These are phyloP conservation scores for Melanophora roralis DNA, from an alignment of 2,888 invertebrate genomes.

Conservation along the genomic window DNA sequence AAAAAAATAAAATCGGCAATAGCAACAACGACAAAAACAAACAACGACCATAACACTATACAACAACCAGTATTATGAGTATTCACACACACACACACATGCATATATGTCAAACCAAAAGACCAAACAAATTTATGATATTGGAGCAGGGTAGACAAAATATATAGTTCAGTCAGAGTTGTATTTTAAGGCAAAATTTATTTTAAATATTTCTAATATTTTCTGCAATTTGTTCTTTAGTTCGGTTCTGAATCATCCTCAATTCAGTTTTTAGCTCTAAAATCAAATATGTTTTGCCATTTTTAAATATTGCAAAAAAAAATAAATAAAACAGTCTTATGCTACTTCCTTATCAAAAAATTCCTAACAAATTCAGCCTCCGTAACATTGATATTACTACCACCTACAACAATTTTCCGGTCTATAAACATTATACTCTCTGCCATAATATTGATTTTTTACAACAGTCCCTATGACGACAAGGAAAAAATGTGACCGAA, in stretches of 20 bases:
- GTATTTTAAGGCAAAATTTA: too few relatives aligned
- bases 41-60: neutral
- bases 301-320: too few relatives aligned
- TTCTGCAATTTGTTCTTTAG: too few relatives aligned
- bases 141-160: too few relatives aligned
- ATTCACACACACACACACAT: neutral
- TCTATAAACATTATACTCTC: neutral
- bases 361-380: neutral
- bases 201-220: too few relatives aligned
- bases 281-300: too few relatives aligned
- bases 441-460: conserved; percentile 15
- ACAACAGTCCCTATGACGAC: neutral
- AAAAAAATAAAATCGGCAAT: neutral
- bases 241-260: too few relatives aligned
- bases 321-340: conserved; percentile 2
- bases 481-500: neutral
- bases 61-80: too few relatives aligned
- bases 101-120: neutral
- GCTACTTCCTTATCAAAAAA: neutral
- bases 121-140: neutral
- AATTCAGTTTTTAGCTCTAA: too few relatives aligned
- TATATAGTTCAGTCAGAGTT: too few relatives aligned
- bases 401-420: conserved; percentile 6
- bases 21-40: conserved; percentile 7
- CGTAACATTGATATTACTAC: neutral